These are phyloP conservation scores for Arizona elegans DNA, from an alignment of 2,113 vertebrate genomes.

Conservation along the genomic window DNA sequence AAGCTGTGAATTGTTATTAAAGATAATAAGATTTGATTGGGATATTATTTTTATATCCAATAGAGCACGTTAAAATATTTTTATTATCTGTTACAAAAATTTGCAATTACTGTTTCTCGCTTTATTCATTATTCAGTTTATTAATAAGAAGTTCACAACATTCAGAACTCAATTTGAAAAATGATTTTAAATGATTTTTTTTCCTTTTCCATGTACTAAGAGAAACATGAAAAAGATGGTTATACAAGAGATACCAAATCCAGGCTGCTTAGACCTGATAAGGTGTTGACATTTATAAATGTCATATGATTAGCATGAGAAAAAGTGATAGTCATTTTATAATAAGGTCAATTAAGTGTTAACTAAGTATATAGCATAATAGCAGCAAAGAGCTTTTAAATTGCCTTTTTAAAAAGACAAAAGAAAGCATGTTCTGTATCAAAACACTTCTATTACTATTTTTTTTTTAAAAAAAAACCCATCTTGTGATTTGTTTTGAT, in stretches of 20 bases:
- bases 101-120: conserved; percentile 35
- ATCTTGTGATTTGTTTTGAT: neutral
- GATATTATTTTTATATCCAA: conserved; percentile 34
- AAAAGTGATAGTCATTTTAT: conserved; percentile 54
- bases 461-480: neutral
- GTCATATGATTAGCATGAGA: conserved; percentile 69
- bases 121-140: conserved; percentile 51
- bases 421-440: neutral
- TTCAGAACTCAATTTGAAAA: conserved; percentile 24
- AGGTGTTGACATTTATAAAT: conserved; percentile 70
- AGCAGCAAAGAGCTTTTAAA: conserved; percentile 12
- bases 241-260: conserved; percentile 37
- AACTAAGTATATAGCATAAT: conserved; percentile 38
- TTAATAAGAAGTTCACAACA: conserved; percentile 22
- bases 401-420: conserved; percentile 7
- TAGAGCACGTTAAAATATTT: conserved; percentile 43
- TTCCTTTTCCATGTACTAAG: conserved; percentile 1
- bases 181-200: neutral
- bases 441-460: neutral
- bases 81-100: conserved; percentile 46
- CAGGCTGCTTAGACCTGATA: conserved; percentile 58
- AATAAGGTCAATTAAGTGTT: conserved; percentile 60
- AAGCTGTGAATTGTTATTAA: conserved; percentile 51
- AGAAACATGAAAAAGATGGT: conserved; percentile 37
- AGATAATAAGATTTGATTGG: conserved; percentile 52